Evolutionary conservation across 2,797 vertebrate genomes (phyloP).

Genomic region (Clarias fuscus): DNA sequence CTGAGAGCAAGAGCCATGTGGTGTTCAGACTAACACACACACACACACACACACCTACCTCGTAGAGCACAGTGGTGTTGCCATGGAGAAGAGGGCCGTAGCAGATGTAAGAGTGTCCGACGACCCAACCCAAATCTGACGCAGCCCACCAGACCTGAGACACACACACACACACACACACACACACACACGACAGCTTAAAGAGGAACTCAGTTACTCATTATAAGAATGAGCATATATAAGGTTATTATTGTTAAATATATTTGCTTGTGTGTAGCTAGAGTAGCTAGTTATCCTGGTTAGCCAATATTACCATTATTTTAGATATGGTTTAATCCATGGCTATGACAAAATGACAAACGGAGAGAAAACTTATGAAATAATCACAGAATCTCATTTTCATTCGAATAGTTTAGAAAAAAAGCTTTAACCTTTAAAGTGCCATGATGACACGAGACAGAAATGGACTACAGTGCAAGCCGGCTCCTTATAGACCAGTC

Average conservation of each 20-base stretch:
- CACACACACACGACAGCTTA: neutral
- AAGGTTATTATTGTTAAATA: neutral
- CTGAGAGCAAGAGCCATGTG: constrained; percentile 3
- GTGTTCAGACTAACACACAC: constrained; percentile 25
- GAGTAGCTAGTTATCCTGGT: neutral
- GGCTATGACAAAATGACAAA: too few relatives aligned
- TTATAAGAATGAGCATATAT: neutral
- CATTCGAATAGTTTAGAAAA: neutral
- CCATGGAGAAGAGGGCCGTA: constrained; percentile 93
- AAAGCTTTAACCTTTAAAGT: neutral
- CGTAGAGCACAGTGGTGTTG: constrained; percentile 91
- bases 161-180: neutral
- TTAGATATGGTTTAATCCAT: neutral
- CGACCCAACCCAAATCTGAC: constrained; percentile 97
- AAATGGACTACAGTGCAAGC: neutral
- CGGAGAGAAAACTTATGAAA: too few relatives aligned
- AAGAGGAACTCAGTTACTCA: neutral
- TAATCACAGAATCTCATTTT: neutral
- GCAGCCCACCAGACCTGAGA: constrained; percentile 98
- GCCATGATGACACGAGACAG: neutral
- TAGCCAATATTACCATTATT: neutral
- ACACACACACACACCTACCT: constrained; percentile 72
- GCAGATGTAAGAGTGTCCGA: constrained; percentile 97
- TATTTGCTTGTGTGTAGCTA: neutral
- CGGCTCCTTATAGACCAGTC: neutral